Evolutionary conservation across 2,888 invertebrate species (phyloP), one percentile per base, ranked within the genome.

Genomic region (Parthenolecanium corni): DNA sequence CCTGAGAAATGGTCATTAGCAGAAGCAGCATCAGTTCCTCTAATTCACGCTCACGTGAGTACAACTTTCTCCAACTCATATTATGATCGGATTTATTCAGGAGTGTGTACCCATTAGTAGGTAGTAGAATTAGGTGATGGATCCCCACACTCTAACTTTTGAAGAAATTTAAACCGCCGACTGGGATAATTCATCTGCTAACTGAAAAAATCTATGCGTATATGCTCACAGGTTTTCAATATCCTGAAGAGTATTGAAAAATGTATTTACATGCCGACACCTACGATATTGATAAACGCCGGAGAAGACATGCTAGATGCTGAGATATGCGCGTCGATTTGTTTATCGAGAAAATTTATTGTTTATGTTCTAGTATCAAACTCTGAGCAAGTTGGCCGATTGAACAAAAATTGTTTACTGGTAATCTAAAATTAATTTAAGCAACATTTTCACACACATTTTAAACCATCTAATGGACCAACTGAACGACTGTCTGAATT

Each of bases 321-420:
- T 1, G 38, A 21, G 31, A 64, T 65, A 1, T 31, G 58, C 4
- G 57, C 65, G 6, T 31, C 52, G 1, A 21, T 66, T 5, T 57
- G 61, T 12, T 14, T 66, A 0, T 40, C 51, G 25, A 62, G 31
- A 9, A 64, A 64, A 20, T 56, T 54, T 12, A 21, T 14, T 21
- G 54, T 66, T 1, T 64, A 52, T 20, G 58, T 63, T 18, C 24
- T 44, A 1, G 66, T 66, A 1, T 36, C 40, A 3, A 42, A 62
- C 56, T n/a, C n/a, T 47, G 14, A 46, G 49, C 64, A 65, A 58
- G 62, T 51, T 42, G 16, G 16, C 11, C 11, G 47, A 4, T 9
- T 66, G 4, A 47, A 36, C 20, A 25, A 51, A 11, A 49, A 31
- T 40, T 66, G 64, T 6, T 65, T 65, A 5, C 20, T 18, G 47